These are phyloP conservation scores for Chinchilla lanigera DNA, from an alignment of 2,113 vertebrate genomes.

Conservation along the genomic window DNA sequence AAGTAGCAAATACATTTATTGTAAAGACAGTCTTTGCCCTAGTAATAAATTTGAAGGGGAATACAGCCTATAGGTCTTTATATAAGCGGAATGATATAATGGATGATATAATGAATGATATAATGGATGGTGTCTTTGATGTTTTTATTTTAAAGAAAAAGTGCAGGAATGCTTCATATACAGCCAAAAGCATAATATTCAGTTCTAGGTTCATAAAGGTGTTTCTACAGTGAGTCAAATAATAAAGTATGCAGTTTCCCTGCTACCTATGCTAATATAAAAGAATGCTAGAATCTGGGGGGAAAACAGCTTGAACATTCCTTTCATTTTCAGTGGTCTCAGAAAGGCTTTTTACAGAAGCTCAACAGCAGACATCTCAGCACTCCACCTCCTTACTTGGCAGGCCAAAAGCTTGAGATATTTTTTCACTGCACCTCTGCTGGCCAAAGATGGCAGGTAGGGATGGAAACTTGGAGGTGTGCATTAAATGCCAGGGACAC, in stretches of 20 bases:
- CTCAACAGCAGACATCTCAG: not conserved
- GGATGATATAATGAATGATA: not conserved
- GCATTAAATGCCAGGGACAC: not conserved
- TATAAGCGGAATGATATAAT: not conserved
- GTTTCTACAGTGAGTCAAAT: not conserved
- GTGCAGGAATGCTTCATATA: not conserved
- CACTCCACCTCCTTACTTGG: not conserved
- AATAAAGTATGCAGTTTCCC: not conserved
- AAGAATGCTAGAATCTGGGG: not conserved
- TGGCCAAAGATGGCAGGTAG: not conserved
- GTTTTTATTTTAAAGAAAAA: not conserved
- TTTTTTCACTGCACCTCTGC: not conserved
- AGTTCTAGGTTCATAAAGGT: slow-evolving; percentile 9
- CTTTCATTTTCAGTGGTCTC: not conserved
- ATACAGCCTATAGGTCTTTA: slow-evolving; percentile 11
- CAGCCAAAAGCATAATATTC: not conserved
- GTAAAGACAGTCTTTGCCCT: slow-evolving; percentile 19
- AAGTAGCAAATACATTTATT: not conserved
- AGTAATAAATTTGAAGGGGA: not conserved
- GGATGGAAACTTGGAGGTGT: not conserved
- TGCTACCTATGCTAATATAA: not conserved
- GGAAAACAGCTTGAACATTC: not conserved
- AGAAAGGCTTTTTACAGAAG: not conserved
- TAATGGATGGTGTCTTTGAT: not conserved
- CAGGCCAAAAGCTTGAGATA: not conserved